Conservation (phyloP, 2,113 vertebrate genomes). For the Otus sunia region DNA sequence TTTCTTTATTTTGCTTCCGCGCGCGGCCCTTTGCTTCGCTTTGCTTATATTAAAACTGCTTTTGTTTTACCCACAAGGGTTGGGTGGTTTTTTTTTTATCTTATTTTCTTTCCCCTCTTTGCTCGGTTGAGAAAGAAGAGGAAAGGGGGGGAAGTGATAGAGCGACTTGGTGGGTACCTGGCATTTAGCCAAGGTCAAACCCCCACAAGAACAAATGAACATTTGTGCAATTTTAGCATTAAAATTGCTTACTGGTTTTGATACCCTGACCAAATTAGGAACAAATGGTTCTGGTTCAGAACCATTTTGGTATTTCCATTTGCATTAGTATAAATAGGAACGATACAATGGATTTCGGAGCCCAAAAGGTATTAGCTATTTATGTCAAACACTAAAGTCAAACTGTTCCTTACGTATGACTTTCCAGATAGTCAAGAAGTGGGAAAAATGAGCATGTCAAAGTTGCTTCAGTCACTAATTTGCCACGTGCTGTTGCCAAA, state of each 20-base stretch:
- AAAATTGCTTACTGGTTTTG: neutral
- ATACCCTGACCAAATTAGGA: neutral
- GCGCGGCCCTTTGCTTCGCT: too few species aligned
- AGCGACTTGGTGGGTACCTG: too few species aligned
- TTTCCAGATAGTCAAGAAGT: neutral
- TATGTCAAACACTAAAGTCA: neutral
- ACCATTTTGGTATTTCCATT: neutral
- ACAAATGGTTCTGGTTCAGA: neutral
- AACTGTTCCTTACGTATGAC: neutral
- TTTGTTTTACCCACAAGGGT: too few species aligned
- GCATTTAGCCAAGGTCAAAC: too few species aligned
- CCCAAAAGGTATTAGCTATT: neutral
- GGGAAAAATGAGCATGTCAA: fast-evolving
- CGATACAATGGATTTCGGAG: too few species aligned
- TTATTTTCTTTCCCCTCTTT: too few species aligned
- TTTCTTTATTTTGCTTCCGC: too few species aligned
- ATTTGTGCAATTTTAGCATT: neutral
- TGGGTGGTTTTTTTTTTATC: too few species aligned
- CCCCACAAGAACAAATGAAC: neutral
- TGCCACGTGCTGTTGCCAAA: neutral
- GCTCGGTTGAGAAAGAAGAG: too few species aligned
- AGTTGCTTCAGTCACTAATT: neutral
- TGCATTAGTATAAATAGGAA: neutral
- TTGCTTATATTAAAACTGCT: too few species aligned
- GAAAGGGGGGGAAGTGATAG: too few species aligned